These are phyloP conservation scores for Ptilonorhynchus violaceus DNA, from an alignment of 2,113 vertebrate genomes.

Conservation along the genomic window DNA sequence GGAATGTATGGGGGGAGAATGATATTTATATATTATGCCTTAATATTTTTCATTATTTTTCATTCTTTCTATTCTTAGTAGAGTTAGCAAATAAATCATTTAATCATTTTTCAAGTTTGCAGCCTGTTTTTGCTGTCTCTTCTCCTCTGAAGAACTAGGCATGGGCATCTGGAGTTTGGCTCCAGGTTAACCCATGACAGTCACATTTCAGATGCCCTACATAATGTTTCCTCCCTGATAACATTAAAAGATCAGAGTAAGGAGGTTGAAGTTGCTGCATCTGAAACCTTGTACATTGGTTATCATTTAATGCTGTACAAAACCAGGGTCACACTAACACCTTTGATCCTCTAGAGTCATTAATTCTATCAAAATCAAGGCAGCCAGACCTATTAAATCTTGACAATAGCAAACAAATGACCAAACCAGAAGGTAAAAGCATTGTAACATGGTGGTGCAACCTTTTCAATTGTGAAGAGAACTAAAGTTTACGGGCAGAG, in stretches of 20 bases:
- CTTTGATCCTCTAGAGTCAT: not conserved
- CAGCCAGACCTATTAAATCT: not conserved
- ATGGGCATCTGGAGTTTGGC: no score
- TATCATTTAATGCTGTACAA: not conserved
- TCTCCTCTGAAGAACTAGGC: no score
- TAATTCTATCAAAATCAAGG: not conserved
- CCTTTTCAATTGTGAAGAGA: not conserved
- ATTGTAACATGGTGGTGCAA: not conserved
- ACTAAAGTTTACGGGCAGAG: not conserved
- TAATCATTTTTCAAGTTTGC: no score
- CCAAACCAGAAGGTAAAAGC: not conserved
- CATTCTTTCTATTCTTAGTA: no score
- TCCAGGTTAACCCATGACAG: no score
- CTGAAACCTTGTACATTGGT: not conserved
- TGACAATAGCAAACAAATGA: not conserved
- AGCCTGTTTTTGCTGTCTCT: no score
- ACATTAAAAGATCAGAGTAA: not conserved
- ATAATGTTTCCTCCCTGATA: not conserved
- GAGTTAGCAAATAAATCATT: no score
- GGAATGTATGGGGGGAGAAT: no score
- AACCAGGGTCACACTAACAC: not conserved
- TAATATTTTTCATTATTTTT: no score
- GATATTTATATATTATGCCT: no score
- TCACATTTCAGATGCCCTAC: not conserved
- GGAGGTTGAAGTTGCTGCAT: not conserved